phyloP scores from a whole-genome alignment of 2,888 invertebrate species.

The Drosophila mettleri region DNA sequence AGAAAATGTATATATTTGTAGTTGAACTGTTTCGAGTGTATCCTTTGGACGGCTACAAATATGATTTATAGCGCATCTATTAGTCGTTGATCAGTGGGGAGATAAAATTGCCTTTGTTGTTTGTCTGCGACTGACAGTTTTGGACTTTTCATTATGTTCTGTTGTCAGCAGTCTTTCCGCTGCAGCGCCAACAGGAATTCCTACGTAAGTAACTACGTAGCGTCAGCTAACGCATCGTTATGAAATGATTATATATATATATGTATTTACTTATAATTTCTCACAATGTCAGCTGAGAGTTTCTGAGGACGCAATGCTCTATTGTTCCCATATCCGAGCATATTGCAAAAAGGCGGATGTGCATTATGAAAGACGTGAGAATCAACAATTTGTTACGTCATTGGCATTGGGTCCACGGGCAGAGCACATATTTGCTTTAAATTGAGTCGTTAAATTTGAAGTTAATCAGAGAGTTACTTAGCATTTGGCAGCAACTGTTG shows the following conservation, averaged over 20 bases:
- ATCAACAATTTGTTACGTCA: slow-evolving; percentile 7
- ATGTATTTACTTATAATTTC: not conserved
- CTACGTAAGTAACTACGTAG: slow-evolving; percentile 8
- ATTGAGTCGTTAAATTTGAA: slow-evolving; percentile 15
- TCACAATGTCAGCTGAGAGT: not conserved
- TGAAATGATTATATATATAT: not conserved
- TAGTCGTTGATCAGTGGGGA: not conserved
- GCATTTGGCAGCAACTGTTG: slow-evolving; percentile 64
- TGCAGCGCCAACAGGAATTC: not conserved
- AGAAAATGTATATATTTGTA: not conserved
- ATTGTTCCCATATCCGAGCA: not conserved
- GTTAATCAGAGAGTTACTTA: slow-evolving; percentile 37
- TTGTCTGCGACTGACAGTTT: slow-evolving; percentile 49
- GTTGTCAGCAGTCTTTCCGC: slow-evolving; percentile 35
- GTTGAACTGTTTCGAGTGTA: not conserved
- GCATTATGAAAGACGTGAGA: slow-evolving; percentile 1
- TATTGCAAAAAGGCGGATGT: not conserved
- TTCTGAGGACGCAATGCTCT: not conserved
- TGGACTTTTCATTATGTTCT: slow-evolving; percentile 52
- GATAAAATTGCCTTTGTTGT: slow-evolving; percentile 1
- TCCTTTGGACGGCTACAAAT: not conserved
- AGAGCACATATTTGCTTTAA: slow-evolving; percentile 4
- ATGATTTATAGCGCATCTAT: not conserved
- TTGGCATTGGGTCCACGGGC: slow-evolving; percentile 2
- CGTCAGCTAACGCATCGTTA: not conserved